A percentile compares a stretch with the other conserved stretches of the same genome.
Conservation (phyloP, 2,888 invertebrate genomes). For the Drosophila putrida region DNA sequence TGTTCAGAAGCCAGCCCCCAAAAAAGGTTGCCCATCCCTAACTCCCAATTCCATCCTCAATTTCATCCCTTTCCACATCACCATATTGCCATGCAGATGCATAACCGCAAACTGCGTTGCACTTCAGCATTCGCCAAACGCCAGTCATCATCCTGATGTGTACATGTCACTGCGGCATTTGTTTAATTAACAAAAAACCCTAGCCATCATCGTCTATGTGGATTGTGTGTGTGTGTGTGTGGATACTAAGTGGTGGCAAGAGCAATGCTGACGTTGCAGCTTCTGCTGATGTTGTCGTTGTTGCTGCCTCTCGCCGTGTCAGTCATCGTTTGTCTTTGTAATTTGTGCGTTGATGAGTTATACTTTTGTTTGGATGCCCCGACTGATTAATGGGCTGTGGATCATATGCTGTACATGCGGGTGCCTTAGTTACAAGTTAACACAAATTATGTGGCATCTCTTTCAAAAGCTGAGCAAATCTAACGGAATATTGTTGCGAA, state of each 20-base stretch:
- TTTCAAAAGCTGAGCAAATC: constrained; percentile 9
- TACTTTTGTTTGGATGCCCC: constrained; percentile 67
- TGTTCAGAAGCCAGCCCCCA: constrained; percentile 20
- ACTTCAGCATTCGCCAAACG: constrained; percentile 59
- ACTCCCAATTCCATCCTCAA: too few relatives aligned
- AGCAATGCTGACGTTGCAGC: constrained; percentile 41
- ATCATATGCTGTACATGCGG: constrained; percentile 62
- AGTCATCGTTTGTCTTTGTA: constrained; percentile 80
- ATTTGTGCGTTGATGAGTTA: constrained; percentile 80
- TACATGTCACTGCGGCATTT: constrained; percentile 81
- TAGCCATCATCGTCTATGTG: constrained; percentile 6
- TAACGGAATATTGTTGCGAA: constrained; percentile 8
- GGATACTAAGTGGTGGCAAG: constrained; percentile 67
- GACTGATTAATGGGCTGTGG: constrained; percentile 73
- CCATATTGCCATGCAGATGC: constrained; percentile 61
- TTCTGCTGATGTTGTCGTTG: constrained; percentile 21
- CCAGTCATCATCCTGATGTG: constrained; percentile 77
- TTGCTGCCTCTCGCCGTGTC: constrained; percentile 45
- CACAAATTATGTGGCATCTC: constrained; percentile 20
- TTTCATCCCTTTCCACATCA: not conserved
- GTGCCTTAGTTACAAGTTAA: constrained; percentile 38
- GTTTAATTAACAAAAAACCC: constrained; percentile 79
- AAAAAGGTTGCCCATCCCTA: constrained; percentile 16
- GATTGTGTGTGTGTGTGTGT: constrained; percentile 62
- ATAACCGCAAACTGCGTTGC: constrained; percentile 73